Percentiles rank a stretch among this genome's conserved stretches.
These are phyloP conservation scores for Piprites chloris DNA, from an alignment of 2,113 vertebrate species.

Conservation along the genomic window DNA sequence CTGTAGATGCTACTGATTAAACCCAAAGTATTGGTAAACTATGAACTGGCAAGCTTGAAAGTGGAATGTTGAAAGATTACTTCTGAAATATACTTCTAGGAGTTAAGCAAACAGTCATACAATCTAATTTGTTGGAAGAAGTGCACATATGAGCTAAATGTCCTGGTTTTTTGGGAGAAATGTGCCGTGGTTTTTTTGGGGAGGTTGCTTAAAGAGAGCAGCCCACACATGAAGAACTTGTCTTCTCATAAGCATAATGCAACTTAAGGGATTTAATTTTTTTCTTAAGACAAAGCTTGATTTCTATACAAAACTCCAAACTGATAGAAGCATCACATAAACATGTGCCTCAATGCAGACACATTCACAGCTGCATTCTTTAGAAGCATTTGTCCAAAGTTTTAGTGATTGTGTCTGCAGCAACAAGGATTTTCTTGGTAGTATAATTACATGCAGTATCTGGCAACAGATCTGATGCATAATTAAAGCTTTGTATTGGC, in stretches of 20 bases:
- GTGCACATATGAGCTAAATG: not conserved
- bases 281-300: not conserved
- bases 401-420: not conserved
- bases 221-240: not conserved
- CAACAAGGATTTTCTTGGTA: not conserved
- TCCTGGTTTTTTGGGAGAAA: slow-evolving; percentile 32
- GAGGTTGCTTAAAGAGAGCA: slow-evolving; percentile 8
- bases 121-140: slow-evolving; percentile 5
- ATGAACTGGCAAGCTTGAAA: not conserved
- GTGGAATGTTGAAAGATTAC: not conserved
- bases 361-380: not conserved
- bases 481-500: not conserved
- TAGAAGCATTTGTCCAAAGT: not conserved
- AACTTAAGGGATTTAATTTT: not conserved
- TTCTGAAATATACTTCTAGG: not conserved
- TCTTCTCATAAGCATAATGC: not conserved
- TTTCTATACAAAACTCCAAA: not conserved
- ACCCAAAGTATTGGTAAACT: not conserved
- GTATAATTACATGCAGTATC: not conserved
- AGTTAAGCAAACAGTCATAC: not conserved
- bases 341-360: not conserved
- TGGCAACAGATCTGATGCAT: not conserved
- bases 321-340: not conserved
- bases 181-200: not conserved
- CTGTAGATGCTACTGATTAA: not conserved